A percentile compares a stretch with the other conserved stretches of the same genome.
These are phyloP conservation scores for Chelonus formosanus DNA, from an alignment of 2,888 invertebrate genomes.

Conservation along the genomic window DNA sequence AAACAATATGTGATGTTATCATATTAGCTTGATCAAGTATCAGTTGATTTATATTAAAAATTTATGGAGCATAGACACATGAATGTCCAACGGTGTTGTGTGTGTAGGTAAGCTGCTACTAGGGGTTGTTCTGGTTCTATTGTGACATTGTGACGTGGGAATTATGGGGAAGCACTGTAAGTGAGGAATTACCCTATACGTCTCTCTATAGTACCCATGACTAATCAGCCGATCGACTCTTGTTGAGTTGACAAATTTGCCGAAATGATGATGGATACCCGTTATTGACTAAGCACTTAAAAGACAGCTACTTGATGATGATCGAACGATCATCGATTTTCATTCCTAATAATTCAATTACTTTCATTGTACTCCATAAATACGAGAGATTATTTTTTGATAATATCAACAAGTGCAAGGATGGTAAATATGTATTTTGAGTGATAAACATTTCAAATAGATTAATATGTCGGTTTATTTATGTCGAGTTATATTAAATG, in stretches of 20 bases:
- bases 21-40: conserved; percentile 9
- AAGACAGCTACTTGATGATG: conserved; percentile 33
- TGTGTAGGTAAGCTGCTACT: conserved; percentile 5
- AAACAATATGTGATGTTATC: conserved; percentile 5
- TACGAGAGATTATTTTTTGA: background rate
- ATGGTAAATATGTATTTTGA: no score
- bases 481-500: no score
- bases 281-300: conserved; percentile 45
- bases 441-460: no score
- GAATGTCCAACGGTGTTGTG: no score
- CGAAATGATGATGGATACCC: conserved; percentile 58
- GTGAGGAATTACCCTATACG: conserved; percentile 27
- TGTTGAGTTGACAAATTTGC: conserved; percentile 57
- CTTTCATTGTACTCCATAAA: background rate
- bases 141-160: conserved; percentile 57
- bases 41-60: conserved; percentile 9
- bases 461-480: no score
- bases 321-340: conserved; percentile 49
- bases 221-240: conserved; percentile 57
- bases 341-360: conserved; percentile 43
- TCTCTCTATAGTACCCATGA: conserved; percentile 47
- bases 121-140: conserved; percentile 23
- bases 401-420: no score
- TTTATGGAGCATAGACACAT: conserved; percentile 4
- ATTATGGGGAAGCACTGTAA: conserved; percentile 45